Conservation (phyloP, 2,888 invertebrate species). For the Nomada ferruginata region DNA sequence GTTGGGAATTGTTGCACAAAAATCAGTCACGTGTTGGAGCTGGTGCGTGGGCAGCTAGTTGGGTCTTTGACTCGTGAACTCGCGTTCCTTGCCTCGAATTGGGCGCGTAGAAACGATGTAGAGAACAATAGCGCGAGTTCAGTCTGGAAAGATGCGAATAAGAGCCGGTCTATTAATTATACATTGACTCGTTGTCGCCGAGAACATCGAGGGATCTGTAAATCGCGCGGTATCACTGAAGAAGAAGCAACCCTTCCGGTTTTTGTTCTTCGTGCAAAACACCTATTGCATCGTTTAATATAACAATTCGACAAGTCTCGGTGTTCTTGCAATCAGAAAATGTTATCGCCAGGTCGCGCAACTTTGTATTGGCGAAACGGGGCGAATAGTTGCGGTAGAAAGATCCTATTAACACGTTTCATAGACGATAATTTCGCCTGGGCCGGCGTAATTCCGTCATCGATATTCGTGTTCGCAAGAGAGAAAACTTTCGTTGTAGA, state of each 20-base stretch:
- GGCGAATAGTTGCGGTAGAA: conserved; percentile 5
- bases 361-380: conserved; percentile 21
- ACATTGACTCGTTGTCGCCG: background rate
- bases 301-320: background rate
- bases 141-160: conserved; percentile 28
- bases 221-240: background rate
- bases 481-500: background rate
- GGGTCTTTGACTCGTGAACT: conserved; percentile 65
- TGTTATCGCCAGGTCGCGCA: conserved; percentile 42
- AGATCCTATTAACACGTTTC: conserved; percentile 6
- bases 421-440: conserved; percentile 24
- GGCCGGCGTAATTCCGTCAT: conserved; percentile 47
- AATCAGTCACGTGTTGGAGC: conserved; percentile 29
- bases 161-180: conserved; percentile 24
- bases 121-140: conserved; percentile 13
- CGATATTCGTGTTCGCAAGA: conserved; percentile 9
- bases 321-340: background rate
- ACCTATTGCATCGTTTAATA: background rate
- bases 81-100: conserved; percentile 22
- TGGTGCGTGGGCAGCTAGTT: conserved; percentile 34
- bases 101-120: conserved; percentile 10
- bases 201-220: background rate
- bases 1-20: background rate
- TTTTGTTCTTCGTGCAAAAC: background rate
- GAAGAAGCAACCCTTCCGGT: background rate